Evolutionary conservation across 2,797 vertebrate species (phyloP), one percentile per base, ranked within the genome.

Genomic region (Acanthurus tractus): DNA sequence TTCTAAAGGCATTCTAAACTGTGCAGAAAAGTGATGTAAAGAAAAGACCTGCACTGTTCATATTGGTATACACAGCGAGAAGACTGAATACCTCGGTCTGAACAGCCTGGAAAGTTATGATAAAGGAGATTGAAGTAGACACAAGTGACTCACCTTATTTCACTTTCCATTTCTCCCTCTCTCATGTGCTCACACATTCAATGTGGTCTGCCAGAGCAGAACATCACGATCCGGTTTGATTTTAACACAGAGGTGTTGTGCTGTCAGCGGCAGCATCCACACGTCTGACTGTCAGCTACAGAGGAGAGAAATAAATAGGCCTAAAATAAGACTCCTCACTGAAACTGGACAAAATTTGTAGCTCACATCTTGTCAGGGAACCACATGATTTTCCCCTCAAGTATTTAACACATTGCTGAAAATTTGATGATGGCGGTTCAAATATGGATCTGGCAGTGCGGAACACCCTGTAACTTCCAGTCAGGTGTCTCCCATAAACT

Each of bases 231-330:
- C 61, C 55, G 52, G 48, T 63, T 87, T 68, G 82, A 79, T 86
- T 85, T 45, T 90, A 80, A 81, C 79, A 52, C 78, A 52, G 69
- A 78, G 77, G 63, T 78, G 66, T 63, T 61, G 72, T 53, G 83
- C 85, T 74, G 74, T 34, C 29, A 34, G 61, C 69, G 84, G 63
- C 70, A 56, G 74, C 56, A 65, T 83, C 76, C 71, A 34, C 54
- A 72, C 63, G n/a, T 70, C 63, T 79, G 73, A 88, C 49, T 34
- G 63, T 87, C 85, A 84, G 73, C 52, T 48, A 1, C 58, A 52
- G 68, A 69, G 66, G 48, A 54, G 63, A 54, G 17, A 75, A 36
- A 84, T 59, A 76, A 59, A 79, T 4, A 54, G 20, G 6, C 20
- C 63, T 63, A 63, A 86, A 86, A 82, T 76, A 75, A 89, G 69